Conservation (phyloP, 2,888 invertebrate species). For the Azorinus chamasolen region DNA sequence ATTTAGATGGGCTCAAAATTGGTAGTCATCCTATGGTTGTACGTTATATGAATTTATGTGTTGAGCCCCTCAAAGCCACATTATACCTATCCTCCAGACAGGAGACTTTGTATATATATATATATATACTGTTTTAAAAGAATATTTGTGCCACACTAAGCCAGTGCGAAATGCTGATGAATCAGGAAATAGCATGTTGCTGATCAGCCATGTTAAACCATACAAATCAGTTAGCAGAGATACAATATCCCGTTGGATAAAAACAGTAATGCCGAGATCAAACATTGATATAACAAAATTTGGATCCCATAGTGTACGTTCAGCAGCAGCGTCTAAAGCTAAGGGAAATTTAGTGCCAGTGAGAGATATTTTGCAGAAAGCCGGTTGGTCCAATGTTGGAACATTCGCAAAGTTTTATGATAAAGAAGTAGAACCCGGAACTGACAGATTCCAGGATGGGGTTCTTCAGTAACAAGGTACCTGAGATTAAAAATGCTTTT, state of each 20-base stretch:
- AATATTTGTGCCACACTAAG: slow-evolving; percentile 33
- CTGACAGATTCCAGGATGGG: slow-evolving; percentile 27
- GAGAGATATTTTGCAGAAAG: slow-evolving; percentile 35
- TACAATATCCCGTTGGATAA: slow-evolving; percentile 59
- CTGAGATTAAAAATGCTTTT: slow-evolving; percentile 1
- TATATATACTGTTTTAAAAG: slow-evolving; percentile 45
- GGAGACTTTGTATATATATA: too few relatives aligned
- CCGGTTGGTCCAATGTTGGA: slow-evolving; percentile 42
- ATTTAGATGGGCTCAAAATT: slow-evolving; percentile 19
- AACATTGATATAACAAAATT: slow-evolving; percentile 38
- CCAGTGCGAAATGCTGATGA: slow-evolving; percentile 9
- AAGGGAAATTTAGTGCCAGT: slow-evolving; percentile 33
- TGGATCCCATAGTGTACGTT: slow-evolving; percentile 49
- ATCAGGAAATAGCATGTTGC: slow-evolving; percentile 7
- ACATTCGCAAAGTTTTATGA: slow-evolving; percentile 51
- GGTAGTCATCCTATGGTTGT: slow-evolving; percentile 28
- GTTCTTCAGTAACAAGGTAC: slow-evolving; percentile 14
- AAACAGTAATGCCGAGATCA: slow-evolving; percentile 37
- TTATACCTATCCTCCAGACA: slow-evolving; percentile 36
- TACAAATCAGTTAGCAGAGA: slow-evolving; percentile 42
- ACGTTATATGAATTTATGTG: slow-evolving; percentile 25
- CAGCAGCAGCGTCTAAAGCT: slow-evolving; percentile 48
- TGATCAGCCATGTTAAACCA: slow-evolving; percentile 54
- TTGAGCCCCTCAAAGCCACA: slow-evolving; percentile 18
- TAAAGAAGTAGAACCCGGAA: slow-evolving; percentile 16